phyloP scores from a whole-genome alignment of 2,797 vertebrate species.

The Microtus californicus region DNA sequence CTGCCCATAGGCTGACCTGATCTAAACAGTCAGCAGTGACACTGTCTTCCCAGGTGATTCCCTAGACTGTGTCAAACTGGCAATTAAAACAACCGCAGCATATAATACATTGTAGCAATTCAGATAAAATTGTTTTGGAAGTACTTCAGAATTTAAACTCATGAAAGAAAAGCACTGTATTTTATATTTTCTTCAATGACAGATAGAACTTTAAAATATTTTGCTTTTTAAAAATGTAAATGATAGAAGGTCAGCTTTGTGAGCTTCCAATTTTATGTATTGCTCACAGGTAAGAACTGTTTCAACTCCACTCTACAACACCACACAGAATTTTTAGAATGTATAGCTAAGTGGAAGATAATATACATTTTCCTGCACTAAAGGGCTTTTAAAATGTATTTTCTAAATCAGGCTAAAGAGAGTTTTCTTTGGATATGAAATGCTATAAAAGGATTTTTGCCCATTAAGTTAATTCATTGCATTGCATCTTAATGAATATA shows the following conservation, averaged over 20 bases:
- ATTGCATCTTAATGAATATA: constrained; percentile 40
- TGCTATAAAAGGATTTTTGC: neutral
- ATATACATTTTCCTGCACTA: constrained; percentile 8
- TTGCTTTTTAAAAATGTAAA: constrained; percentile 2
- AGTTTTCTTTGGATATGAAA: neutral
- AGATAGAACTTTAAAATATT: neutral
- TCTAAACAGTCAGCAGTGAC: neutral
- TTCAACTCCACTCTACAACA: constrained; percentile 27
- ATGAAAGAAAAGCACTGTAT: neutral
- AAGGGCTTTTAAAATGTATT: neutral
- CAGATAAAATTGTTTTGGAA: neutral
- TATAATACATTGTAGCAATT: neutral
- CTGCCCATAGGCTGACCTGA: neutral
- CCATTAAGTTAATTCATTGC: constrained; percentile 2
- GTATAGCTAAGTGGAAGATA: neutral
- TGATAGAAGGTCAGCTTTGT: neutral
- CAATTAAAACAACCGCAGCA: neutral
- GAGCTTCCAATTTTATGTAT: neutral
- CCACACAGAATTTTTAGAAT: neutral
- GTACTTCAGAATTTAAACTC: neutral
- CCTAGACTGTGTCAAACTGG: neutral
- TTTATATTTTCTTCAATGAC: neutral
- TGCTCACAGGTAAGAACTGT: neutral
- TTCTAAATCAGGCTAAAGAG: neutral
- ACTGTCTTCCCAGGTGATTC: neutral